phyloP scores from a whole-genome alignment of 1,140 invertebrate species.

The Formica exsecta region DNA sequence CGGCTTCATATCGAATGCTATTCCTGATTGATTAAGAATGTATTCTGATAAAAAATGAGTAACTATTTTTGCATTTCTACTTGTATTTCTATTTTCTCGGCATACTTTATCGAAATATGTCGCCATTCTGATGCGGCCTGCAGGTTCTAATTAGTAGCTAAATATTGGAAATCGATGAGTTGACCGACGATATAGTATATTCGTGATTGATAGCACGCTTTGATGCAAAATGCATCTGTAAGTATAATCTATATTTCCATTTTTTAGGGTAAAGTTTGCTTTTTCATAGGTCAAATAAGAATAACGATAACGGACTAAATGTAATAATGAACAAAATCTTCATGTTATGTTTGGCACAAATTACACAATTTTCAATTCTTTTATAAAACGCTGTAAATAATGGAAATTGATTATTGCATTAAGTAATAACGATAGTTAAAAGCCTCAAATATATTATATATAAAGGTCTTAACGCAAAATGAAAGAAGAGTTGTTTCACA shows the following conservation, averaged over 20 bases:
- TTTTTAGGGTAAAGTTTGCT: not conserved
- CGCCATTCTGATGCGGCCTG: not conserved
- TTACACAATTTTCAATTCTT: not conserved
- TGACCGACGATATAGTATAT: slow-evolving; percentile 18
- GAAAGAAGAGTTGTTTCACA: not conserved
- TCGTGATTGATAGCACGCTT: not conserved
- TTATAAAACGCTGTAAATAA: not conserved
- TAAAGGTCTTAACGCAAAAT: not conserved
- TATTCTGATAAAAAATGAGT: slow-evolving; percentile 1
- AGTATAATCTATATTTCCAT: not conserved
- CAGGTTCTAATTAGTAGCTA: slow-evolving; percentile 43
- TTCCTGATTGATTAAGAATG: not conserved
- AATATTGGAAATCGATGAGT: slow-evolving; percentile 47
- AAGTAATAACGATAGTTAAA: not conserved
- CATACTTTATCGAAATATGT: slow-evolving; percentile 24
- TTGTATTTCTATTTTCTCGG: slow-evolving; percentile 17
- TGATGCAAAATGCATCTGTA: too few relatives aligned
- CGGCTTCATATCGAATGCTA: not conserved
- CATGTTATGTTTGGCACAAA: not conserved
- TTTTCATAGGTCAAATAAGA: not conserved
- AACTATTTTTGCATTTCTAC: not conserved
- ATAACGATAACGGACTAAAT: not conserved
- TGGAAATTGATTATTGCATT: not conserved
- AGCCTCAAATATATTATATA: too few relatives aligned
- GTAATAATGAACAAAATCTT: not conserved